Evolutionary conservation across 2,888 invertebrate species (phyloP).

Genomic region (Aphrophora alni): DNA sequence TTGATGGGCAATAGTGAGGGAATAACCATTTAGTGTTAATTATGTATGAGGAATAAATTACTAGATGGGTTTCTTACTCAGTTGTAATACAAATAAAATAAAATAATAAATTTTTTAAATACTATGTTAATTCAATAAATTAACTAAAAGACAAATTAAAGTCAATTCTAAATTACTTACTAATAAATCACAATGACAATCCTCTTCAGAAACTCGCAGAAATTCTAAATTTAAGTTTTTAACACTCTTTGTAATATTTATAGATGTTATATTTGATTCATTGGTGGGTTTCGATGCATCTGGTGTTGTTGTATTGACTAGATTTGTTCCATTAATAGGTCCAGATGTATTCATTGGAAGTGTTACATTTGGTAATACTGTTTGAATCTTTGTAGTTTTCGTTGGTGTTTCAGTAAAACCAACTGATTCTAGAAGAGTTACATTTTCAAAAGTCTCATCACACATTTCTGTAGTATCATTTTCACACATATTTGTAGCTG

Average conservation of each 20-base stretch:
- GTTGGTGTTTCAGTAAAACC: not conserved
- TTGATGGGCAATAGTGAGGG: no score
- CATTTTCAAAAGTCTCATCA: not conserved
- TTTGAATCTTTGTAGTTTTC: not conserved
- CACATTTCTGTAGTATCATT: not conserved
- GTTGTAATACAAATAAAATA: no score
- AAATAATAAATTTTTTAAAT: no score
- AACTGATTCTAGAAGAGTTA: not conserved
- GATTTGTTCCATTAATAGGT: not conserved
- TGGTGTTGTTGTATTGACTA: not conserved
- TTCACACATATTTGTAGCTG: not conserved
- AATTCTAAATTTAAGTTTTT: not conserved
- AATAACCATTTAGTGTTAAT: no score
- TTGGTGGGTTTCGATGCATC: not conserved
- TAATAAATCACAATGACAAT: slow-evolving; percentile 55
- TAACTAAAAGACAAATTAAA: no score
- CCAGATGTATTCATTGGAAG: not conserved
- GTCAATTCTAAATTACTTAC: not conserved
- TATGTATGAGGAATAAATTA: no score
- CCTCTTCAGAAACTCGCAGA: slow-evolving; percentile 10
- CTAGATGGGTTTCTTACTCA: no score
- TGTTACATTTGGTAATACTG: not conserved
- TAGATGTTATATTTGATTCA: not conserved
- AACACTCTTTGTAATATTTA: not conserved
- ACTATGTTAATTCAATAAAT: no score